Conservation (phyloP, 1,140 invertebrate genomes). For the Neoseiulus cucumeris region DNA sequence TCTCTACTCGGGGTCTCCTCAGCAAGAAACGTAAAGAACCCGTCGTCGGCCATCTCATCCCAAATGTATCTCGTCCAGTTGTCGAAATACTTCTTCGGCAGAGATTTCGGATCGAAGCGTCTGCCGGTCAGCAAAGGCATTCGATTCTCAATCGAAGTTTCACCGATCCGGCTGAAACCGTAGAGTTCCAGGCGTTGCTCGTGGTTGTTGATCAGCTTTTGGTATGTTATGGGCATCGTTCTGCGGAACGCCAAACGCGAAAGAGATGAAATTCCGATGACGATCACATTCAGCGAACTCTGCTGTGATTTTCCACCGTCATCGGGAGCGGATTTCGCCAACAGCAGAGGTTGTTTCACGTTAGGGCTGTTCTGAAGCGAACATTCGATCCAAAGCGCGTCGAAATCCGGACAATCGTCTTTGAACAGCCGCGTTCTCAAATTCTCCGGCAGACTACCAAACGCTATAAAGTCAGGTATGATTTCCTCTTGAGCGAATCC, state of each 20-base stretch:
- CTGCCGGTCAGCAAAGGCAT: background rate
- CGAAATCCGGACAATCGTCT: background rate
- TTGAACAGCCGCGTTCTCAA: background rate
- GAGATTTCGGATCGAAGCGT: background rate
- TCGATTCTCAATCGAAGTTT: background rate
- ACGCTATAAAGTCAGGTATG: background rate
- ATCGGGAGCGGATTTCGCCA: background rate
- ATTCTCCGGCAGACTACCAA: background rate
- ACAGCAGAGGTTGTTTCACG: background rate
- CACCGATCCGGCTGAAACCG: background rate
- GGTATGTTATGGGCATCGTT: background rate
- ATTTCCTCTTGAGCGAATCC: background rate
- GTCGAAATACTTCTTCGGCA: background rate
- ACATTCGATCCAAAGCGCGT: background rate
- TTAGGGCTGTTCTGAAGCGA: background rate
- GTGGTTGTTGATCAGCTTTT: background rate
- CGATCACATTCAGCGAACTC: background rate
- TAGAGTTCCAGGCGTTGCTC: background rate
- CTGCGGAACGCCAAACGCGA: background rate
- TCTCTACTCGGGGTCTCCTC: background rate
- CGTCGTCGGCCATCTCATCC: background rate
- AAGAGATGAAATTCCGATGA: background rate
- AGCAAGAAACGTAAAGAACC: background rate
- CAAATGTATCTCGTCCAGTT: background rate
- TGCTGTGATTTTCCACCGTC: background rate